A percentile compares a stretch with the other conserved stretches of the same genome.
Evolutionary conservation across 1,140 invertebrate genomes (phyloP).

Genomic region (Odontomachus brunneus): DNA sequence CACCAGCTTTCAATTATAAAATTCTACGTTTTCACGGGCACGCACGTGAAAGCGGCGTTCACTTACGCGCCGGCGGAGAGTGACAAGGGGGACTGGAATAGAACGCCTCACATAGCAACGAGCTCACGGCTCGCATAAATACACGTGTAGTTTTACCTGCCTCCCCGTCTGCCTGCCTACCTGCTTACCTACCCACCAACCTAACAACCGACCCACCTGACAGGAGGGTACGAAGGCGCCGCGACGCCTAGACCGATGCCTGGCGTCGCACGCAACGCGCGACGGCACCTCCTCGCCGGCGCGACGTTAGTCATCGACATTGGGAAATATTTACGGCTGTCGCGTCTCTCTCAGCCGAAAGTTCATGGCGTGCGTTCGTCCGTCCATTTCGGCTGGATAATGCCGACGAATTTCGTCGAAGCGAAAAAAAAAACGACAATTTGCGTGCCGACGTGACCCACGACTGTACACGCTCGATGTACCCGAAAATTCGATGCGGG

Average conservation of each 20-base stretch:
- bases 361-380: background rate
- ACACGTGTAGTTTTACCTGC: slow-evolving; percentile 50
- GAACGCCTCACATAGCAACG: slow-evolving; percentile 68
- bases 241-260: slow-evolving; percentile 73
- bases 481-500: too few relatives aligned
- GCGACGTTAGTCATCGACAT: slow-evolving; percentile 42
- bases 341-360: background rate
- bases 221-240: slow-evolving; percentile 67
- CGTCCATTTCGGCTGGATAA: background rate
- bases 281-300: slow-evolving; percentile 28
- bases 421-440: background rate
- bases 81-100: slow-evolving; percentile 69
- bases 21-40: slow-evolving; percentile 1
- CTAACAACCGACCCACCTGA: slow-evolving; percentile 4
- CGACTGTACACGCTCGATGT: background rate
- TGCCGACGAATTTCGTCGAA: background rate
- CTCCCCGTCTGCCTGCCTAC: background rate
- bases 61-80: background rate
- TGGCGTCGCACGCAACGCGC: slow-evolving; percentile 72
- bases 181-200: background rate
- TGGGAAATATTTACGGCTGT: slow-evolving; percentile 46
- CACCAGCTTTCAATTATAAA: slow-evolving; percentile 29
- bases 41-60: background rate
- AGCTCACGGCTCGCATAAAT: slow-evolving; percentile 67
- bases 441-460: background rate